These are phyloP conservation scores for Psilopogon haemacephalus DNA, from an alignment of 2,113 vertebrate genomes.

Conservation along the genomic window DNA sequence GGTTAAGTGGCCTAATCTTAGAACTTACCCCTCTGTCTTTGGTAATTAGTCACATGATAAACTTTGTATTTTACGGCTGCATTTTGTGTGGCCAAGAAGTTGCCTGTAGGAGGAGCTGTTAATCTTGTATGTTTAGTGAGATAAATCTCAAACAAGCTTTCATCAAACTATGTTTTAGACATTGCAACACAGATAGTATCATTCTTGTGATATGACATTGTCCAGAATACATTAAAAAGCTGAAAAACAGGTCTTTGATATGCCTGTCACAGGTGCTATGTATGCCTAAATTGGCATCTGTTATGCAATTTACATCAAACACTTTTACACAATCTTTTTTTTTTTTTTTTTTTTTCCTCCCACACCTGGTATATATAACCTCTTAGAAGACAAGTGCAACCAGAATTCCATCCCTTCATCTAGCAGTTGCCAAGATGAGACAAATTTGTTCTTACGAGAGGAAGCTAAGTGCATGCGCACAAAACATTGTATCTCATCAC, in stretches of 20 bases:
- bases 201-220: background rate
- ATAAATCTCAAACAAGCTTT: background rate
- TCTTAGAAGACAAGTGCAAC: background rate
- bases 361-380: background rate
- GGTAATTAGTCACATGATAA: background rate
- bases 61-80: background rate
- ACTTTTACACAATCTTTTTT: background rate
- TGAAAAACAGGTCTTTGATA: slow-evolving; percentile 1
- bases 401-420: background rate
- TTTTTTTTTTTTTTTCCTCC: slow-evolving; percentile 14
- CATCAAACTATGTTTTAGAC: background rate
- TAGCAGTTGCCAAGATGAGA: background rate
- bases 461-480: background rate
- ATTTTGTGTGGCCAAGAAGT: background rate
- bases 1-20: background rate
- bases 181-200: background rate
- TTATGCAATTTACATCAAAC: background rate
- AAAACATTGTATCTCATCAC: background rate
- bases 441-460: background rate
- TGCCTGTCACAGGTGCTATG: background rate
- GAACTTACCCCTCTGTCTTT: background rate
- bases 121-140: background rate
- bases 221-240: background rate
- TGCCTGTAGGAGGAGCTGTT: slow-evolving; percentile 33
- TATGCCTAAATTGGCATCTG: background rate